Base-by-base conservation (phyloP, 2,113 vertebrate genomes). In the Etheostoma cragini region DNA sequence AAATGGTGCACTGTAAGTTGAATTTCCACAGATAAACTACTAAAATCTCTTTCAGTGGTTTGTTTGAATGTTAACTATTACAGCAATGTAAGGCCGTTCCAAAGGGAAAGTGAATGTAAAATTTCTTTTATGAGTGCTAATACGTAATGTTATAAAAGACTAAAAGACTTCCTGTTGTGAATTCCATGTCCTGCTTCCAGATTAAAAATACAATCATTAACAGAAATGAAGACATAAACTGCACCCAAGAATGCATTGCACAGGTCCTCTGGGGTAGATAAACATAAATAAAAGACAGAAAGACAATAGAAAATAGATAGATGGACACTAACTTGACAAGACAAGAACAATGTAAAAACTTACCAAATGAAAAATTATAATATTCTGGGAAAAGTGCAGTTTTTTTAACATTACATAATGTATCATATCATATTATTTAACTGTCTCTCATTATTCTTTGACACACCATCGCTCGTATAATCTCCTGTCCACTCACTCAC, bases 371-470 rank as follows among this genome's bases (percentile, higher is more conserved):
- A 94, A 88, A 91, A 82, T 83, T 38, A 90, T 86, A 94, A 94
- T 87, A 94, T 92, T 91, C 87, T 95, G 93, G 93, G 94, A 95
- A 96, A 97, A 96, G 96, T 97, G 97, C 96, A 87, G 94, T 96
- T 81, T 87, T 86, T 81, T 95, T 93, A 90, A 66, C 52, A 88
- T 86, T 90, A 87, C 83, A 90, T 68, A 76, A 86, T 75, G 82
- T 82, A 80, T 71, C 62, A 84, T 83, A 83, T 73, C 74, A 79
- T 65, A 82, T 57, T 74, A 76, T 88, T 90, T 66, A 81, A 74
- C 73, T 74, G 42, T 79, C 81, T 89, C 80, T 88, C 77, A 58
- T 78, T 83, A 86, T 80, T 88, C 89, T 62, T 65, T 50, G 49
- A 86, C 79, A 76, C 87, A 87, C 38, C 10, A 42, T 88, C 82